Percentiles rank a stretch among this genome's conserved stretches.
Conservation (phyloP, 2,113 vertebrate species). For the Meriones unguiculatus region DNA sequence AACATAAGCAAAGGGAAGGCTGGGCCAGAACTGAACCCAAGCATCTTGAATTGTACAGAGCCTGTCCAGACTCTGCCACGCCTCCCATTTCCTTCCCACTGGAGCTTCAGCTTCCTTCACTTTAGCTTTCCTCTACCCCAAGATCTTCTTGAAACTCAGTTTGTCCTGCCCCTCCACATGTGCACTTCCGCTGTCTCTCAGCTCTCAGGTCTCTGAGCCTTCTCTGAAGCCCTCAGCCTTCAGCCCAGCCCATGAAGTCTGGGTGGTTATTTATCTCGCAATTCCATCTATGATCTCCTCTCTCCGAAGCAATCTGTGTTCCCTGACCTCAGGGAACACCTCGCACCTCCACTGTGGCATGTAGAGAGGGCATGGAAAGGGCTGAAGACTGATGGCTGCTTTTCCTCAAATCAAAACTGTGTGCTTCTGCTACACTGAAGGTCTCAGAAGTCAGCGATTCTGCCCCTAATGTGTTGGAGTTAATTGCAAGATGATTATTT, state of each 20-base stretch:
- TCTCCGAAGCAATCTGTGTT: neutral
- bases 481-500: slow-evolving; percentile 1
- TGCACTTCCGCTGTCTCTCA: neutral
- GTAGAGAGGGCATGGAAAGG: neutral
- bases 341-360: neutral
- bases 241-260: no score
- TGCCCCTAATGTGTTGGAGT: neutral
- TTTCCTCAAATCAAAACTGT: slow-evolving; percentile 22
- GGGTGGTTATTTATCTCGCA: neutral
- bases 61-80: neutral
- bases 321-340: neutral
- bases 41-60: neutral
- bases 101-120: neutral
- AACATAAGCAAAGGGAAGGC: neutral
- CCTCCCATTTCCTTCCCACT: neutral
- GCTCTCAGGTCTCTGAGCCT: neutral
- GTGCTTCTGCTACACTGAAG: neutral
- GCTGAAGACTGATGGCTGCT: neutral
- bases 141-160: neutral
- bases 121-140: neutral
- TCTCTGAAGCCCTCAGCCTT: neutral
- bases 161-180: neutral
- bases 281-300: neutral
- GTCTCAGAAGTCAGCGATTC: slow-evolving; percentile 41
- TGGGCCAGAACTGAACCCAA: neutral